Evolutionary conservation across 2,113 vertebrate species (phyloP).

Genomic region (Gobiocypris rarus): DNA sequence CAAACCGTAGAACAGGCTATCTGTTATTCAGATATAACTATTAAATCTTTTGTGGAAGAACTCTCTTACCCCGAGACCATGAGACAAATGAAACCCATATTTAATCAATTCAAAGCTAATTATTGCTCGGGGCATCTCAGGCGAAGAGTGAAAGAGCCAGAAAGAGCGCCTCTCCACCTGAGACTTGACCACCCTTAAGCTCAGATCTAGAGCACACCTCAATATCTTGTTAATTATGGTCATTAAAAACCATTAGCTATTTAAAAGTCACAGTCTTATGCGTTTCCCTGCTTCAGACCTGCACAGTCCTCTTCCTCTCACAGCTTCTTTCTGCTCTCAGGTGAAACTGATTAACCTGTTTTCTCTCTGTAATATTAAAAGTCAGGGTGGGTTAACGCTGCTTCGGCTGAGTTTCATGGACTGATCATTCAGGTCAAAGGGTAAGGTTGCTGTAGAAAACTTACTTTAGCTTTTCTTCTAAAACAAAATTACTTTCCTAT

Average conservation of each 20-base stretch:
- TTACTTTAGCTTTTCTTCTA: no score
- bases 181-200: neutral
- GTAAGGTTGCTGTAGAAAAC: neutral
- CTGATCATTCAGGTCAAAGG: conserved; percentile 14
- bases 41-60: neutral
- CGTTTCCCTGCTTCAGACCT: neutral
- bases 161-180: neutral
- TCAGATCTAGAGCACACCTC: conserved; percentile 19
- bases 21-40: conserved; percentile 7
- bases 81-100: neutral
- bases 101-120: neutral
- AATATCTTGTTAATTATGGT: conserved; percentile 17
- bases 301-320: neutral
- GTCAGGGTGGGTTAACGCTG: neutral
- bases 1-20: neutral
- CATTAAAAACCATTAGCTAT: conserved; percentile 31
- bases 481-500: no score
- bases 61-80: neutral
- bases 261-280: conserved; percentile 20
- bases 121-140: neutral
- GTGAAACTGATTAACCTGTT: neutral
- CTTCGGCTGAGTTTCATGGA: neutral
- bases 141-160: neutral
- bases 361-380: neutral
- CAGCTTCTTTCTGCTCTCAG: neutral